Percentiles rank a stretch among this genome's conserved stretches.
These are phyloP conservation scores for Phaethon lepturus DNA, from an alignment of 2,113 vertebrate genomes.

Conservation along the genomic window DNA sequence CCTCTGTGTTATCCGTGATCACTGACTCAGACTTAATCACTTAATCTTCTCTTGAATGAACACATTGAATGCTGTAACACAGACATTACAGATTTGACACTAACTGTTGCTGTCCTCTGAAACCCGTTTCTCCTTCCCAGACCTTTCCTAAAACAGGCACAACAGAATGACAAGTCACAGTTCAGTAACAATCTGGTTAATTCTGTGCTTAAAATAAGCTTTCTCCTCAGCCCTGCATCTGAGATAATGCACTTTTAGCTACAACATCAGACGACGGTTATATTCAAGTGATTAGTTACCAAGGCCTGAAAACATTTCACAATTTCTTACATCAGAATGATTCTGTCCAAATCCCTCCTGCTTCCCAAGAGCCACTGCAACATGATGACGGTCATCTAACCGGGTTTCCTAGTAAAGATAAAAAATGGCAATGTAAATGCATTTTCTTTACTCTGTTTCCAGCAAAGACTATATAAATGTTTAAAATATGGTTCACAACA, in stretches of 20 bases:
- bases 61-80: neutral
- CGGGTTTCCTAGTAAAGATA: slow-evolving; percentile 79
- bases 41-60: neutral
- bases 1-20: neutral
- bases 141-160: neutral
- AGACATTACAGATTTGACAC: neutral
- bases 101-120: neutral
- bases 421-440: neutral
- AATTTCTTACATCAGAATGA: slow-evolving; percentile 64
- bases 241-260: neutral
- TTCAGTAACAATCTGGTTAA: neutral
- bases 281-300: neutral
- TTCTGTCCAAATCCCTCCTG: slow-evolving; percentile 46
- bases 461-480: neutral
- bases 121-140: neutral
- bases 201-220: neutral
- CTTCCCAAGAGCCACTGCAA: slow-evolving; percentile 90
- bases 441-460: neutral
- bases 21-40: neutral
- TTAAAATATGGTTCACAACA: neutral
- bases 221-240: neutral
- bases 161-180: neutral
- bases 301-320: neutral
- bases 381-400: slow-evolving; percentile 86
- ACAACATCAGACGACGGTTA: neutral